Evolutionary conservation across 2,797 vertebrate species (phyloP).

Genomic region (Danio aesculapii): DNA sequence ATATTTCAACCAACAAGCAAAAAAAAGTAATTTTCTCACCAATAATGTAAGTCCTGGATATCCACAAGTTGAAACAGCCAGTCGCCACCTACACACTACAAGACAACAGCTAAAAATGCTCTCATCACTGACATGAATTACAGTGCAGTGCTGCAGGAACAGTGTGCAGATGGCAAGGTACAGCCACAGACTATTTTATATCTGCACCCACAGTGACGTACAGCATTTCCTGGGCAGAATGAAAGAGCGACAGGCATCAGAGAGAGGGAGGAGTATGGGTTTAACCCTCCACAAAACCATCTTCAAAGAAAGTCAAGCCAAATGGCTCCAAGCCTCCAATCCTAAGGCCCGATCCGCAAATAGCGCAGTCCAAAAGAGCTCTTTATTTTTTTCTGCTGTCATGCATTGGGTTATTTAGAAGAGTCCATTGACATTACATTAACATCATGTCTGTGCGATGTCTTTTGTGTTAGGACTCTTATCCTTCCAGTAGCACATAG

Average conservation of each 20-base stretch:
- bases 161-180: constrained; percentile 21
- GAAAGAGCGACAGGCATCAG: constrained; percentile 48
- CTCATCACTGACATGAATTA: constrained; percentile 23
- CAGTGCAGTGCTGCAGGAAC: constrained; percentile 23
- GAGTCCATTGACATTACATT: constrained; percentile 38
- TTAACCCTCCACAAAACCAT: constrained; percentile 57
- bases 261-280: constrained; percentile 55
- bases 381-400: constrained; percentile 42
- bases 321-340: constrained; percentile 42
- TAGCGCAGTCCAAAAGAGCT: constrained; percentile 31
- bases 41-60: not conserved
- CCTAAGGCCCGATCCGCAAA: constrained; percentile 40
- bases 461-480: constrained; percentile 25
- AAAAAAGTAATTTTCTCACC: constrained; percentile 2
- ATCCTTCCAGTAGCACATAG: constrained; percentile 42
- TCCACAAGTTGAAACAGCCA: constrained; percentile 4
- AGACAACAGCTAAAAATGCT: constrained; percentile 8
- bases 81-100: constrained; percentile 6
- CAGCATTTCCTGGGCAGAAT: constrained; percentile 47
- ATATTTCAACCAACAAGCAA: not conserved
- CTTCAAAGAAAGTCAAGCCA: constrained; percentile 58
- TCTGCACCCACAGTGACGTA: constrained; percentile 55
- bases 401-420: constrained; percentile 49
- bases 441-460: constrained; percentile 33
- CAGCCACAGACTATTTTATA: constrained; percentile 53